A percentile compares a stretch with the other conserved stretches of the same genome.
Evolutionary conservation across 2,113 vertebrate genomes (phyloP).

Genomic region (Ctenomys sociabilis): DNA sequence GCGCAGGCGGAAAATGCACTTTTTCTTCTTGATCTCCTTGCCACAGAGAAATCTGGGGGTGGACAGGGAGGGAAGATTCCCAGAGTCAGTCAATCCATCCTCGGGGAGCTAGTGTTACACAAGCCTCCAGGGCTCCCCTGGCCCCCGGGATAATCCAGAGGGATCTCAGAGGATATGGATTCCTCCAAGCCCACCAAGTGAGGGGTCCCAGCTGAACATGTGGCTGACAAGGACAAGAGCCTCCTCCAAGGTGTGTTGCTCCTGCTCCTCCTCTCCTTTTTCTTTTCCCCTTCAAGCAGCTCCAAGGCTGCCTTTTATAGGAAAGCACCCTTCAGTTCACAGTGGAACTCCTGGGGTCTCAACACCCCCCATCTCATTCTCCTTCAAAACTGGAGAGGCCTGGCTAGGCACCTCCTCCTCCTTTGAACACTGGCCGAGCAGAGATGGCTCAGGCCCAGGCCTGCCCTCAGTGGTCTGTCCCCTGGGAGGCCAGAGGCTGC

Average conservation of each 20-base stretch:
- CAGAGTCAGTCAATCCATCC: background rate
- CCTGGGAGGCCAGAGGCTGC: background rate
- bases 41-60: slow-evolving; percentile 94
- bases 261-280: background rate
- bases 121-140: background rate
- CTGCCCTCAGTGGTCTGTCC: background rate
- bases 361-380: background rate
- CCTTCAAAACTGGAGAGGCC: background rate
- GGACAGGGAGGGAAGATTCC: background rate
- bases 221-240: background rate
- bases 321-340: background rate
- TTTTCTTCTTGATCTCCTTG: slow-evolving; percentile 98
- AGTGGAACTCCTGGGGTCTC: background rate
- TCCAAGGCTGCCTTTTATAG: background rate
- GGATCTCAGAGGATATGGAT: background rate
- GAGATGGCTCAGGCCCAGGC: background rate
- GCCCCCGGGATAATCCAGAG: background rate
- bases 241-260: background rate
- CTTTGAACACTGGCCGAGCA: background rate
- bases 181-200: background rate
- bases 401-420: background rate
- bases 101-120: background rate
- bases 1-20: slow-evolving; percentile 97
- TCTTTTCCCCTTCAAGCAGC: slow-evolving; percentile 25
- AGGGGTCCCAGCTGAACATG: background rate